Conservation (phyloP, 2,113 vertebrate genomes). For the Ophthalmolycus amberensis region DNA sequence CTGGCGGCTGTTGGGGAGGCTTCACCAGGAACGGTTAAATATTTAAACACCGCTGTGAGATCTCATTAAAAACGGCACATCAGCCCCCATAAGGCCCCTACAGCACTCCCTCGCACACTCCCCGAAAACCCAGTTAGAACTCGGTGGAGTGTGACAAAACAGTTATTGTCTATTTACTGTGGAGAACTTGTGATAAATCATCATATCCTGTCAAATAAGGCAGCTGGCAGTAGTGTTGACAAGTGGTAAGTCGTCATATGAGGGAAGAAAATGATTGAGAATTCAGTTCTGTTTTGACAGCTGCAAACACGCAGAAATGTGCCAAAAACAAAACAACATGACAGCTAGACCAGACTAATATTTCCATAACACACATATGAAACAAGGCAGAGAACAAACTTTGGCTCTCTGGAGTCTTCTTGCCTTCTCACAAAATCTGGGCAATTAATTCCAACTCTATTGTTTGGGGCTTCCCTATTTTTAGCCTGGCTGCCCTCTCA, state of each 20-base stretch:
- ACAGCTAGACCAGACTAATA: slow-evolving; percentile 77
- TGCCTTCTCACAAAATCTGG: slow-evolving; percentile 72
- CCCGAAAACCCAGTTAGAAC: slow-evolving; percentile 79
- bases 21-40: slow-evolving; percentile 85
- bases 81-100: slow-evolving; percentile 73
- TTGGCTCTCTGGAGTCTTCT: slow-evolving; percentile 74
- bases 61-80: slow-evolving; percentile 85
- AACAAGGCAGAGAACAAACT: slow-evolving; percentile 78
- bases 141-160: slow-evolving; percentile 84
- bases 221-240: slow-evolving; percentile 72
- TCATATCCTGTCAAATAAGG: slow-evolving; percentile 78
- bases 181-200: slow-evolving; percentile 81
- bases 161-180: slow-evolving; percentile 83
- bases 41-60: slow-evolving; percentile 86
- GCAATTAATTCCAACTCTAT: slow-evolving; percentile 80
- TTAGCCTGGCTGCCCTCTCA: slow-evolving; percentile 80
- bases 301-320: slow-evolving; percentile 70
- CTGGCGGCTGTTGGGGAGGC: slow-evolving; percentile 78
- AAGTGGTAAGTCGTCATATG: slow-evolving; percentile 72
- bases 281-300: slow-evolving; percentile 75
- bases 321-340: slow-evolving; percentile 73
- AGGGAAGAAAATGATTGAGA: slow-evolving; percentile 75
- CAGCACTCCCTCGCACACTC: slow-evolving; percentile 72
- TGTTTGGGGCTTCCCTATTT: slow-evolving; percentile 79
- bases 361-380: slow-evolving; percentile 73